These are phyloP conservation scores for Argyresthia albistria DNA, from an alignment of 2,888 invertebrate species.

Conservation along the genomic window DNA sequence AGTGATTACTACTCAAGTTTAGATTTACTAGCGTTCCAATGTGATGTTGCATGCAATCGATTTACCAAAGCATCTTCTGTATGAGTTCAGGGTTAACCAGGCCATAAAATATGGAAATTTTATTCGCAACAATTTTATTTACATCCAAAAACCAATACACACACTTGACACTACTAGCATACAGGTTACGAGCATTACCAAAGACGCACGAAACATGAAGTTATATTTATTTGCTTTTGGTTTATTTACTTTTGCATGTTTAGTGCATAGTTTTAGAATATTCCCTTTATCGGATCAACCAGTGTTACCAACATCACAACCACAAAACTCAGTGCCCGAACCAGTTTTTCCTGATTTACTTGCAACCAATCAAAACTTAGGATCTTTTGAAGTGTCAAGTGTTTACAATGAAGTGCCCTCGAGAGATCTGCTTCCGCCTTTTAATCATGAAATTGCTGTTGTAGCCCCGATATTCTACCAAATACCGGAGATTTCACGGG, in stretches of 20 bases:
- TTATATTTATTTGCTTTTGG: not conserved
- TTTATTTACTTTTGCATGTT: constrained; percentile 8
- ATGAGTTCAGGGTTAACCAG: constrained; percentile 35
- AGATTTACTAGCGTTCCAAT: no score
- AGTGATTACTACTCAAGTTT: no score
- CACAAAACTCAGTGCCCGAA: not conserved
- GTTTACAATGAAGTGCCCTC: not conserved
- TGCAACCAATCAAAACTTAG: no score
- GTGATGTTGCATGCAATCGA: no score
- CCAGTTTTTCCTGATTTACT: not conserved
- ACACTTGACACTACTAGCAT: no score
- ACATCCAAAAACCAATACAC: not conserved
- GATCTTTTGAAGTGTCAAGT: no score
- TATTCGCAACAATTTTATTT: constrained; percentile 12
- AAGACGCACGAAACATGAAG: constrained; percentile 5
- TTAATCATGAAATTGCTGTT: not conserved
- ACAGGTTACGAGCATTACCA: no score
- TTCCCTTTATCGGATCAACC: constrained; percentile 23
- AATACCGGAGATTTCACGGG: no score
- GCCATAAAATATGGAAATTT: constrained; percentile 31
- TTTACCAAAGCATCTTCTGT: no score
- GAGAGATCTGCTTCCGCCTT: not conserved
- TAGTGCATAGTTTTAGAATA: constrained; percentile 20
- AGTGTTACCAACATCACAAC: not conserved
- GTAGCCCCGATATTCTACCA: no score